These are phyloP conservation scores for Tragulus kanchil DNA, from an alignment of 2,113 vertebrate genomes.

Conservation along the genomic window DNA sequence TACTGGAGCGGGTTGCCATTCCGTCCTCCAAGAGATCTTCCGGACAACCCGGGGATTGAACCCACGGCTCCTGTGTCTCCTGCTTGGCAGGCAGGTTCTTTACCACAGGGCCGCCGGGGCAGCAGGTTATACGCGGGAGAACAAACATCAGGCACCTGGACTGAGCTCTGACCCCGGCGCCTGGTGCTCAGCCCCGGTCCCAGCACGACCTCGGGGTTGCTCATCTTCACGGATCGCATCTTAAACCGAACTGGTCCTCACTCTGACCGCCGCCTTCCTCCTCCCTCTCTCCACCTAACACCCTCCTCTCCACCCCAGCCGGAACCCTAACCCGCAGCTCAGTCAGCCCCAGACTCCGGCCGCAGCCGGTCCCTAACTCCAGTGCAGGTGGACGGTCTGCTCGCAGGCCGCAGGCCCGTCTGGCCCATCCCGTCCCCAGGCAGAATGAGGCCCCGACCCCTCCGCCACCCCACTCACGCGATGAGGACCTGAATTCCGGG, in stretches of 20 bases:
- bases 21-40: background rate
- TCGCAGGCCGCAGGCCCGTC: too few relatives aligned
- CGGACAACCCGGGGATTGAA: background rate
- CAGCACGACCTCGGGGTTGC: rapidly evolving
- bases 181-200: rapidly evolving
- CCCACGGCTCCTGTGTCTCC: background rate
- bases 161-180: too few relatives aligned
- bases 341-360: background rate
- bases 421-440: background rate
- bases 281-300: rapidly evolving
- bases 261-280: background rate
- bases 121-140: rapidly evolving
- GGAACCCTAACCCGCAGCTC: background rate
- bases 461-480: background rate
- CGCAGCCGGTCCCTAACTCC: background rate
- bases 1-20: background rate
- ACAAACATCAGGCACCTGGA: background rate
- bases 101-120: background rate
- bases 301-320: background rate
- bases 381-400: too few relatives aligned
- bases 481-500: background rate
- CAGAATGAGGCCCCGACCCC: background rate
- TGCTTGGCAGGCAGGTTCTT: background rate
- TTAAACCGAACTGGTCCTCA: background rate
- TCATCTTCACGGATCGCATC: background rate